phyloP scores from a whole-genome alignment of 2,113 vertebrate species.

The Misgurnus anguillicaudatus region DNA sequence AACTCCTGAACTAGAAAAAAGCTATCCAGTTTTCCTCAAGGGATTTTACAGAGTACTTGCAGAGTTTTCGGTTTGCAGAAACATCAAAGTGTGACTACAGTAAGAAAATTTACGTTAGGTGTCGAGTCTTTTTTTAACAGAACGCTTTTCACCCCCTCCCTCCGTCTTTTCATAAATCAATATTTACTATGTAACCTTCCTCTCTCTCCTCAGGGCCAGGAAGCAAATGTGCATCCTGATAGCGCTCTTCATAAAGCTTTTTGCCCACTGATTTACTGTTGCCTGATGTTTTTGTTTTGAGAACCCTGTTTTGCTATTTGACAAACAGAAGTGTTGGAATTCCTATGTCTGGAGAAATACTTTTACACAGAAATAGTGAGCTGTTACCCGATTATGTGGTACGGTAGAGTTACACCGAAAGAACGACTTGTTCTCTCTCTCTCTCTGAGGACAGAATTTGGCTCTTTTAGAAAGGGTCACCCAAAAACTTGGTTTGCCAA shows the following conservation, averaged over 20 bases:
- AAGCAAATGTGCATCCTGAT: constrained; percentile 83
- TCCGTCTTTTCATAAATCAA: constrained; percentile 74
- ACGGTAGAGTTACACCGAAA: constrained; percentile 3
- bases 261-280: constrained; percentile 55
- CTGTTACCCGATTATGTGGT: background rate
- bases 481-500: constrained; percentile 7
- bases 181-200: constrained; percentile 79
- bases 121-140: constrained; percentile 65
- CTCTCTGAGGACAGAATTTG: background rate
- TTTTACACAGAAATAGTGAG: background rate
- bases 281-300: constrained; percentile 58
- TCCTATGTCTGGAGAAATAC: constrained; percentile 18
- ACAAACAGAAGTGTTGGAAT: constrained; percentile 39
- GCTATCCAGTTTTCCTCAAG: no score
- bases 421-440: background rate
- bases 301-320: constrained; percentile 43
- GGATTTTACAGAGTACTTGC: no score
- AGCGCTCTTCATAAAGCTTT: constrained; percentile 62
- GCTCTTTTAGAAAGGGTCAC: background rate
- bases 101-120: constrained; percentile 52
- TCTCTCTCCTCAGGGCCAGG: constrained; percentile 73
- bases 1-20: no score
- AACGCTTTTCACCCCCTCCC: constrained; percentile 5
- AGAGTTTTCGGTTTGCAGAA: background rate
- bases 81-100: background rate